Evolutionary conservation across 2,888 invertebrate genomes (phyloP), one percentile per base, ranked within the genome.

Genomic region (Fabriciana adippe): DNA sequence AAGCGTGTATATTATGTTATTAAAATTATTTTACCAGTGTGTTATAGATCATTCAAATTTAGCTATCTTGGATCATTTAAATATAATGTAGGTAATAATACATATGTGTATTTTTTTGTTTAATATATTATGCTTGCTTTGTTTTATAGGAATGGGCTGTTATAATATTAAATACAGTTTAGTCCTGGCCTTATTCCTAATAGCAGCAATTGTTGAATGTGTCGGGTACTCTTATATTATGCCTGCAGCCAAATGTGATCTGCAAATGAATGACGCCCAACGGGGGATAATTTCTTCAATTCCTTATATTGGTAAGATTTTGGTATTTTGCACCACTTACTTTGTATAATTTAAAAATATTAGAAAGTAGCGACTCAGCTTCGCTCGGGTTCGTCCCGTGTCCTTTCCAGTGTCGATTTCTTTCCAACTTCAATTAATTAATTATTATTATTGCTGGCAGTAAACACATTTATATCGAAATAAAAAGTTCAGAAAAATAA

Each of bases 191-290:
- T 63, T 90, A 47, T 90, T 89, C 76, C 83, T 95, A 3, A 93
- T 95, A 87, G 87, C 94, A 3, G 94, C 94, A 2, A 94, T 95
- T 75, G 86, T 94, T 47, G 95, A 95, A 78, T 94, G 94, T 0
- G 90, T 94, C 76, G 94, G 94, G 6, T 94, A 95, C 76, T 93
- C 95, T 69, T 94, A 94, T 73, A 89, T 95, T 18, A 85, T 95
- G 64, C 95, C 95, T 0, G 87, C 94, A 1, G 93, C 95, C 6
- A 93, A 93, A 82, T 95, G 95, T 75, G 95, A 95, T 78, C 86
- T 96, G 0, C 83, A 92, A 26, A 88, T 95, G 75, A 81, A 87
- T 0, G 90, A 94, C 71, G 92, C 94, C 0, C 82, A 84, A 56
- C 76, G 92, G 80, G 95, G 95, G 1, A 81, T 95, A 50, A 84